Evolutionary conservation across 2,888 invertebrate species (phyloP), one percentile per base, ranked within the genome.

Genomic region (Drosophila sordidapex): DNA sequence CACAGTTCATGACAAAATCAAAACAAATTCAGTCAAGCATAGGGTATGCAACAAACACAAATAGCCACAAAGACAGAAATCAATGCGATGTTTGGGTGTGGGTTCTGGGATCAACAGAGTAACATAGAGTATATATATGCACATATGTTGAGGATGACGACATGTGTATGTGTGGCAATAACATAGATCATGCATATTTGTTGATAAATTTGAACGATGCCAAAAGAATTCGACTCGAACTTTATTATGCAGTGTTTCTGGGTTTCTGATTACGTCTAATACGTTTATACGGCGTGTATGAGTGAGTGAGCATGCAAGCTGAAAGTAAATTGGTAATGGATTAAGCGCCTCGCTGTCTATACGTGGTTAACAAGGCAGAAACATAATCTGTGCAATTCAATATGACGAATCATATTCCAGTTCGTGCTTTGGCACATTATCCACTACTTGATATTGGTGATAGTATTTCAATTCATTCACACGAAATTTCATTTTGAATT

Each of bases 101-200:
- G 15, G 15, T 4, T 15, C n/a, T 25, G 31, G 27, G 4, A 31
- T 27, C 27, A 54, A 21, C 5, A 25, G 27, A 6, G 7, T n/a
- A 4, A 10, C 18, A 51, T 11, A 1, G 21, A 43, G 40, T 21
- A 5, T 21, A 11, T 10, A 11, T n/a, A n/a, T n/a, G n/a, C 10
- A 43, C n/a, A 35, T 33, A 35, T 21, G 61, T 11, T 46, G 31
- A 25, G 46, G 31, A 36, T 64, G 36, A 65, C 25, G 36, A 65
- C 25, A 18, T 43, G 21, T 21, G 21, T 5, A 11, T 13, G 43
- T 43, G 21, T 11, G 54, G 64, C 27, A 48, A 56, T 13, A 13
- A 40, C 25, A 25, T 4, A n/a, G 4, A 48, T 25, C 25, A 29
- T n/a, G 5, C 7, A 29, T 21, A 29, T 29, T 11, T 43, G n/a